Evolutionary conservation across 2,113 vertebrate species (phyloP), one percentile per base, ranked within the genome.

Genomic region (Festucalex cinctus): DNA sequence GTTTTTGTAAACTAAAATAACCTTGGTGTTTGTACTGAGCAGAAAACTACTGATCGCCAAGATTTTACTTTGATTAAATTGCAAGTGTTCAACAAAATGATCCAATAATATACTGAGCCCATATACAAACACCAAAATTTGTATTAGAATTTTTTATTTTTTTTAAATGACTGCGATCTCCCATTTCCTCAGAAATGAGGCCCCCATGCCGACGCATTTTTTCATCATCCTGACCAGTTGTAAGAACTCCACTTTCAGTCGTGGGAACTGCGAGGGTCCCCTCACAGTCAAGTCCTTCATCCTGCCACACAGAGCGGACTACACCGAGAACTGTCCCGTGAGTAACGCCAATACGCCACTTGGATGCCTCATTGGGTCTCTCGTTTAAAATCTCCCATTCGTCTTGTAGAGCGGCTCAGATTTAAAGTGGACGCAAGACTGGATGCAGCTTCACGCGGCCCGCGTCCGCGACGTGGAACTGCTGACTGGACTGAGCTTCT

Each of bases 401-500:
- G 14, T 22, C 66, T 48, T 70, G 72, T 86, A 98, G 97, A 79
- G 61, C 20, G 83, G 79, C 6, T 78, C 68, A 0, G 83, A 85
- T 51, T 75, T 85, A 0, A 58, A 83, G 13, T 98, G 95, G 95
- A 85, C 94, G 74, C 88, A 95, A 84, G 86, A 94, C 48, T 94
- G 96, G 89, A 71, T 94, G 36, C 81, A 89, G 58, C 89, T 92
- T 54, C 97, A 99, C 44, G 36, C 71, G 6, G 93, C 94, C 1
- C 92, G 96, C 16, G 92, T 98, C 37, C 89, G 94, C 43, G 97
- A 99, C 66, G 81, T 99, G 6, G 96, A 99, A 71, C 91, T 97
- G 56, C 90, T 99, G 26, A 95, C 94, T 0, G 97, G 97, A 19
- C 93, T 99, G 75, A 94, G 96, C 84, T 98, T 99, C 87, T 99